Base-by-base conservation (phyloP, 2,888 invertebrate species). In the Actias luna region DNA sequence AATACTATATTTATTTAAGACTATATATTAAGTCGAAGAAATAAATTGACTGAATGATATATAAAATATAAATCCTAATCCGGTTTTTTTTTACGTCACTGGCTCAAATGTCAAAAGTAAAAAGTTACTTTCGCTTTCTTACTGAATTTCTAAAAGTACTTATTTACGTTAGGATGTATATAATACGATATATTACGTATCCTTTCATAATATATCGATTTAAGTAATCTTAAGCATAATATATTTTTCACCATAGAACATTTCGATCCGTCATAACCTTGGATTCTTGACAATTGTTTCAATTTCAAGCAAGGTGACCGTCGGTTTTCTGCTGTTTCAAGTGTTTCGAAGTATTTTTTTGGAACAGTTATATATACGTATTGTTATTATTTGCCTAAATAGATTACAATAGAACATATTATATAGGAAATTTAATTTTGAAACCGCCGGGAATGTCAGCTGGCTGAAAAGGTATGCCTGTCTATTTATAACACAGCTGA, bases 311-410 rank as follows among this genome's bases (percentile, higher is more conserved):
- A 78, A 80, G 78, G 79, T 72, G 66, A 65, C 36, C 67, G 71
- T 73, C 59, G 74, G 77, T 82, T 83, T 79, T 78, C 76, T 70
- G 76, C 73, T 79, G 74, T 76, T 78, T 76, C 76, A 75, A 78
- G 71, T 78, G 74, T 75, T 76, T 74, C 69, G 59, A 3, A 63
- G 52, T 63, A 42, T 62, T 59, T 58, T 60, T 62, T 58, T 57
- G 14, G 33, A 62, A 36, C 12, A 42, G 42, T 36, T 39, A 33
- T 31, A 22, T 55, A 12, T 62, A 29, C 33, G 29, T 55, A 42
- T 31, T 42, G 29, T 42, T 39, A 46, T 25, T 50, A 1, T 16
- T 36, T 22, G n/a, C 29, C 8, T 42, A 39, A 7, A 27, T 59
- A 36, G 16, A 42, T 35, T 59, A 63, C 55, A 29, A 52, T 52